Percentiles rank a stretch among this genome's conserved stretches.
Evolutionary conservation across 2,113 vertebrate species (phyloP).

Genomic region (Myrmecophaga tridactyla): DNA sequence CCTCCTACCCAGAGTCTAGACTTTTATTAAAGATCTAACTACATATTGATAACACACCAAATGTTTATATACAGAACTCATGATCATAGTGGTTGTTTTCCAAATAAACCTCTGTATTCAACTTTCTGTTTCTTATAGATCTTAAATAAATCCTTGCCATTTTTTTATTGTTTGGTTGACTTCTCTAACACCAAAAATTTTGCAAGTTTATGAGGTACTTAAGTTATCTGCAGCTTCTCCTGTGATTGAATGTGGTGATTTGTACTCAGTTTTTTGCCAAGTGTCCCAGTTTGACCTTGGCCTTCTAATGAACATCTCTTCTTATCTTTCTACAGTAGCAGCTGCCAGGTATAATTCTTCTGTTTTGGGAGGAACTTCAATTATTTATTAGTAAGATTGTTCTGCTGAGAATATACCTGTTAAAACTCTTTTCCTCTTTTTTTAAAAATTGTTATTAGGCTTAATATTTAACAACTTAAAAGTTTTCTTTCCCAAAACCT

Average conservation of each 20-base stretch:
- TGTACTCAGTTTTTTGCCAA: neutral
- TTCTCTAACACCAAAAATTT: neutral
- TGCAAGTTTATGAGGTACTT: neutral
- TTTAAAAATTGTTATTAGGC: neutral
- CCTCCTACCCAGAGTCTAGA: neutral
- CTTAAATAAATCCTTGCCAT: neutral
- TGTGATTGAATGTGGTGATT: neutral
- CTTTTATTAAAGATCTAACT: neutral
- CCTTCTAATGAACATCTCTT: neutral
- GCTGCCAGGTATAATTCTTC: neutral
- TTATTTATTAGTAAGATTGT: slow-evolving; percentile 3
- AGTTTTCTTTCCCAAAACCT: neutral
- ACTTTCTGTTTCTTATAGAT: neutral
- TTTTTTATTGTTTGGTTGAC: neutral
- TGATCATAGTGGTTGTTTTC: neutral
- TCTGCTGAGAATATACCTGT: neutral
- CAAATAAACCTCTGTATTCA: neutral
- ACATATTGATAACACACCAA: neutral
- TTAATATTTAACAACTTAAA: neutral
- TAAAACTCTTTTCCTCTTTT: neutral
- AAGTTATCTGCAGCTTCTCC: neutral
- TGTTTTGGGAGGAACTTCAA: neutral
- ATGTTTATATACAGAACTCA: neutral
- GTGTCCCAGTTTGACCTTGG: neutral
- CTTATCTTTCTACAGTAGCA: neutral